Evolutionary conservation across 2,113 vertebrate genomes (phyloP).

Genomic region (Callipepla californica): DNA sequence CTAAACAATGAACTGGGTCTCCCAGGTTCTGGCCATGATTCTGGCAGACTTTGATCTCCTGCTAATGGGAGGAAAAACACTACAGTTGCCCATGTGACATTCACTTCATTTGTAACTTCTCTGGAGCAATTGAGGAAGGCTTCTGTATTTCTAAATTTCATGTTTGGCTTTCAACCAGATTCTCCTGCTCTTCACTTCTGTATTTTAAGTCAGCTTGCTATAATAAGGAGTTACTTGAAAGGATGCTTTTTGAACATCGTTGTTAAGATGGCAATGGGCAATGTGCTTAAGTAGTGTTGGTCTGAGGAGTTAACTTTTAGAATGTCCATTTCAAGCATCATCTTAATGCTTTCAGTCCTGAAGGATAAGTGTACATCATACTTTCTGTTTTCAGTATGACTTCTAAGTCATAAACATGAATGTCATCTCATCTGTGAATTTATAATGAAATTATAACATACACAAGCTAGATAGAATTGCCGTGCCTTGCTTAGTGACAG

Average conservation of each 20-base stretch:
- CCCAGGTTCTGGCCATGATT: neutral
- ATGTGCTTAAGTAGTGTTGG: fast-evolving
- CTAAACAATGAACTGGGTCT: neutral
- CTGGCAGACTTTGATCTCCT: neutral
- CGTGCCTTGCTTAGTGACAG: fast-evolving
- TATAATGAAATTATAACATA: neutral
- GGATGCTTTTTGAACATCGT: neutral
- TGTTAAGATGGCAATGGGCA: neutral
- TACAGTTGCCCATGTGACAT: neutral
- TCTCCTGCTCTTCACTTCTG: neutral
- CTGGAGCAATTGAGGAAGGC: neutral
- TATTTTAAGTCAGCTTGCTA: neutral
- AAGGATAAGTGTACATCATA: neutral
- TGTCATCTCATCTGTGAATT: neutral
- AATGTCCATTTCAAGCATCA: neutral
- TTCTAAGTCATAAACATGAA: neutral
- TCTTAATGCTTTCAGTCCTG: neutral
- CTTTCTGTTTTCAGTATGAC: neutral
- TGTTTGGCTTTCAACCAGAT: neutral
- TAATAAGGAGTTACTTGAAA: neutral
- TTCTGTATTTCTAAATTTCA: neutral
- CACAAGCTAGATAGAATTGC: neutral
- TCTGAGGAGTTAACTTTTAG: neutral
- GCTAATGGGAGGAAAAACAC: neutral
- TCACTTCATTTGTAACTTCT: neutral